These are phyloP conservation scores for Oreochromis grahami DNA, from an alignment of 2,797 vertebrate species.

Conservation along the genomic window DNA sequence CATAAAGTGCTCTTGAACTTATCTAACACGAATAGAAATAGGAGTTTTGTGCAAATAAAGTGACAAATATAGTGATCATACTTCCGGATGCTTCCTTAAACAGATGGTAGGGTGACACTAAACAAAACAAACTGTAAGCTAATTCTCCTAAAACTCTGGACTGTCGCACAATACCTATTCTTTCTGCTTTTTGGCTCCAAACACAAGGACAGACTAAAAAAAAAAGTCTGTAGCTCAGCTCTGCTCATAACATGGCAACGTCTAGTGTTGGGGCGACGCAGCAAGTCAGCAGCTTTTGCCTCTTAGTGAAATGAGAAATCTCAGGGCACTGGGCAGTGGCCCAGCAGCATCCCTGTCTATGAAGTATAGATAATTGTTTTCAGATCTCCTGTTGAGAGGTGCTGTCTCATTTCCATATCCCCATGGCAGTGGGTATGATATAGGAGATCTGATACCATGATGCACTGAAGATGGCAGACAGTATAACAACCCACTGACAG, in stretches of 20 bases:
- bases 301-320: slow-evolving; percentile 57
- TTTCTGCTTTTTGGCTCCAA: slow-evolving; percentile 42
- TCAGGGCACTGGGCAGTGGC: slow-evolving; percentile 29
- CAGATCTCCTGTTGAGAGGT: slow-evolving; percentile 49
- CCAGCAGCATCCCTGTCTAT: slow-evolving; percentile 32
- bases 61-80: not conserved
- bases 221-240: slow-evolving; percentile 33
- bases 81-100: not conserved
- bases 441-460: slow-evolving; percentile 14
- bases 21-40: not conserved
- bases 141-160: not conserved
- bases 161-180: slow-evolving; percentile 54
- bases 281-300: slow-evolving; percentile 64
- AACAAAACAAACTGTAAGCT: not conserved
- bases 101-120: not conserved
- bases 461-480: slow-evolving; percentile 21
- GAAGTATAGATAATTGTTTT: slow-evolving; percentile 57
- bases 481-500: slow-evolving; percentile 13
- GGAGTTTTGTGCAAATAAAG: not conserved
- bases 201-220: slow-evolving; percentile 48
- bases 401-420: slow-evolving; percentile 51
- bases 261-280: slow-evolving; percentile 34
- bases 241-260: slow-evolving; percentile 51
- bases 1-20: not conserved
- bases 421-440: slow-evolving; percentile 19